phyloP scores from a whole-genome alignment of 2,797 vertebrate species.

The Sebastes nivosus region DNA sequence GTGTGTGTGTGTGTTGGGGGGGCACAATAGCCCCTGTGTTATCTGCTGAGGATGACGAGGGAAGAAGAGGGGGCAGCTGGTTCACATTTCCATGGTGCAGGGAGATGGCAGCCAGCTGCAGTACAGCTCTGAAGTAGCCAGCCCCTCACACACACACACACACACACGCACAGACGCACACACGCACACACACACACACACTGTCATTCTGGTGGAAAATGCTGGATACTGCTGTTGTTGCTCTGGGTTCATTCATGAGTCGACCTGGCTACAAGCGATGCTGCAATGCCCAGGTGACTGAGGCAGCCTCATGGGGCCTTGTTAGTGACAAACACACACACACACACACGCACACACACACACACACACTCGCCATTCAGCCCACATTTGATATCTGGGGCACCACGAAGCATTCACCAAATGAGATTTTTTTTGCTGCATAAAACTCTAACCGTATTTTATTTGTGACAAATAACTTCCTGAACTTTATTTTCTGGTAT shows the following conservation, averaged over 20 bases:
- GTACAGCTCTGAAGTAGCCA: constrained; percentile 44
- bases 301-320: constrained; percentile 54
- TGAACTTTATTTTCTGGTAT: background rate
- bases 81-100: constrained; percentile 76
- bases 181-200: constrained; percentile 1
- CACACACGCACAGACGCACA: background rate
- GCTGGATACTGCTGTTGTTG: constrained; percentile 37
- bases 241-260: constrained; percentile 69
- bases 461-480: background rate
- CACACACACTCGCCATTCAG: background rate
- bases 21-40: constrained; percentile 73
- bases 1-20: constrained; percentile 7
- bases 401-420: constrained; percentile 4
- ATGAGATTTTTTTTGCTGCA: background rate
- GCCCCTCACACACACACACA: background rate
- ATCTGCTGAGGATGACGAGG: constrained; percentile 61
- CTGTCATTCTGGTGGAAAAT: constrained; percentile 34
- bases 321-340: constrained; percentile 62
- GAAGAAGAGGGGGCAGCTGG: constrained; percentile 71
- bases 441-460: background rate
- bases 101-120: constrained; percentile 70
- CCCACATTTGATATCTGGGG: constrained; percentile 24
- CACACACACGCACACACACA: constrained; percentile 12
- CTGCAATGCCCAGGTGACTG: constrained; percentile 62
- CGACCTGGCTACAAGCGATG: constrained; percentile 50